A percentile compares a stretch with the other conserved stretches of the same genome.
phyloP scores from a whole-genome alignment of 1,140 invertebrate species.

The Mesaphorura yosii region DNA sequence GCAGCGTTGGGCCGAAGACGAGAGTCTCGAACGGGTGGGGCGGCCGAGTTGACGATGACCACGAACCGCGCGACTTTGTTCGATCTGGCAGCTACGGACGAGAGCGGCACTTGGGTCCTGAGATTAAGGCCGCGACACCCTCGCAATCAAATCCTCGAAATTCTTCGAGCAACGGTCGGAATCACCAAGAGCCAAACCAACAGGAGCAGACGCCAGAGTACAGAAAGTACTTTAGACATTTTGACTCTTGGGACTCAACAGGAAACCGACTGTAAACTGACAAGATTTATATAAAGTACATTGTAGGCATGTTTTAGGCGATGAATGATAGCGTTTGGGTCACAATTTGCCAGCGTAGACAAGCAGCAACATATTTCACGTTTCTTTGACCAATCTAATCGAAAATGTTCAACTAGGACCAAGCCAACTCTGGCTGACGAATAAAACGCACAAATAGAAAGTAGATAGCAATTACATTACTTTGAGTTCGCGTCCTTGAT shows the following conservation, averaged over 20 bases:
- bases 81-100: neutral
- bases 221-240: slow-evolving; percentile 29
- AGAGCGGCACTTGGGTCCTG: neutral
- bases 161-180: neutral
- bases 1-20: slow-evolving; percentile 9
- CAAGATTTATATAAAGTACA: no score
- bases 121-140: neutral
- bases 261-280: no score
- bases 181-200: neutral
- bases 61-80: neutral
- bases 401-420: no score
- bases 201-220: neutral
- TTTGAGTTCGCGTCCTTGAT: no score
- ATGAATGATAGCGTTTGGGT: no score
- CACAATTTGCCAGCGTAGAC: no score
- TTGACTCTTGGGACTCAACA: slow-evolving; percentile 26
- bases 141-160: neutral
- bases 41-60: neutral
- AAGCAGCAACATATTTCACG: no score
- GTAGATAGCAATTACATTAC: no score
- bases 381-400: no score
- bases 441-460: no score
- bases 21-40: neutral
- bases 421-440: no score
- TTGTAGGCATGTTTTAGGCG: no score